These are phyloP conservation scores for Hesperia comma DNA, from an alignment of 2,888 invertebrate species.

Conservation along the genomic window DNA sequence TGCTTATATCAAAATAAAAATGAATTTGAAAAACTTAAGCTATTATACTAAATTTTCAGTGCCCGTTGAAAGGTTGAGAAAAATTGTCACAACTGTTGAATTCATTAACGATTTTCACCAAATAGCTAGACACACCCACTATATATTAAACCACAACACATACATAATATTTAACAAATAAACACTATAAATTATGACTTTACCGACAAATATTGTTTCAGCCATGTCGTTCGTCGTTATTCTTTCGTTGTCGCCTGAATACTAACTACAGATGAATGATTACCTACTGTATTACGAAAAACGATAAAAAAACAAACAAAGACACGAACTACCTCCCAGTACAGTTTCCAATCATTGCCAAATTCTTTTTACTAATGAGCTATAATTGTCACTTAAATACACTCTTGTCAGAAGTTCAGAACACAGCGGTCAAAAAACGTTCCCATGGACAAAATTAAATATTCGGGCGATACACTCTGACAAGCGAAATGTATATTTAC, in stretches of 20 bases:
- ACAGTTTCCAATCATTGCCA: slow-evolving; percentile 65
- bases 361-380: slow-evolving; percentile 69
- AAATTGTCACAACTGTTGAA: no score
- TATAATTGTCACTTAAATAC: slow-evolving; percentile 53
- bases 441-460: slow-evolving; percentile 50
- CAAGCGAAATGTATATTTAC: slow-evolving; percentile 47
- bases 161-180: slow-evolving; percentile 8
- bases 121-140: background rate
- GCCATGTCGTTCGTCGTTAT: slow-evolving; percentile 66
- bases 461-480: slow-evolving; percentile 59
- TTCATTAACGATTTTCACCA: no score
- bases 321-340: slow-evolving; percentile 56
- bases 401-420: slow-evolving; percentile 52
- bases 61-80: no score
- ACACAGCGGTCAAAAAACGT: slow-evolving; percentile 45
- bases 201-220: slow-evolving; percentile 72
- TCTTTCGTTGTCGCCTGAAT: slow-evolving; percentile 63
- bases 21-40: no score
- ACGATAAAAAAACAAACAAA: slow-evolving; percentile 47
- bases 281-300: background rate
- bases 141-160: background rate
- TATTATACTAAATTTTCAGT: no score
- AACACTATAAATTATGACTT: slow-evolving; percentile 49
- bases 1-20: no score
- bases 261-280: slow-evolving; percentile 49